phyloP scores from a whole-genome alignment of 1,140 invertebrate genomes.

The Bombus cullumanus region DNA sequence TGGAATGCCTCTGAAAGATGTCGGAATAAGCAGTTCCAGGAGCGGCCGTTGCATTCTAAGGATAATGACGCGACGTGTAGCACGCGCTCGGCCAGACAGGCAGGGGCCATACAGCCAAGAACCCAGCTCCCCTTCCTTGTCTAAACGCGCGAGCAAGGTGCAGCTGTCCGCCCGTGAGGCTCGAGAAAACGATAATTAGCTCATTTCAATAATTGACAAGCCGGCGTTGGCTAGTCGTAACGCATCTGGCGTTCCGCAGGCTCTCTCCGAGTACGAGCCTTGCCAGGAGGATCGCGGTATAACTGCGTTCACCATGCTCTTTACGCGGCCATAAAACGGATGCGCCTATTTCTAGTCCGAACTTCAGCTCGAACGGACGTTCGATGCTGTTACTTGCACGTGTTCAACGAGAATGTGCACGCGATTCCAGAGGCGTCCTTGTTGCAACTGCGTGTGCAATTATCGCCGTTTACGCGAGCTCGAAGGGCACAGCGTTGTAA shows the following conservation, averaged over 20 bases:
- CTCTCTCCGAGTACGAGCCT: slow-evolving; percentile 23
- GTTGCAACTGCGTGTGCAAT: slow-evolving; percentile 74
- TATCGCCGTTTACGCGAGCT: slow-evolving; percentile 76
- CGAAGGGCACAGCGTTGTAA: slow-evolving; percentile 50
- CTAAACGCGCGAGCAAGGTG: slow-evolving; percentile 41
- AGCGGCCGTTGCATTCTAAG: slow-evolving; percentile 49
- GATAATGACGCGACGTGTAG: slow-evolving; percentile 63
- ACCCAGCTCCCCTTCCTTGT: background rate
- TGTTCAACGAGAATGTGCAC: slow-evolving; percentile 36
- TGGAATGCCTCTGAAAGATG: slow-evolving; percentile 4
- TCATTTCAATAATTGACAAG: slow-evolving; percentile 83
- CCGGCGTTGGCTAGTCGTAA: slow-evolving; percentile 67
- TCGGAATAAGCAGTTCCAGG: slow-evolving; percentile 7
- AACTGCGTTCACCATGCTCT: slow-evolving; percentile 61
- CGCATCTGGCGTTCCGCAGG: slow-evolving; percentile 74
- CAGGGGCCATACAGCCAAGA: background rate
- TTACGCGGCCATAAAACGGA: slow-evolving; percentile 79
- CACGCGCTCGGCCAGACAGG: slow-evolving; percentile 54
- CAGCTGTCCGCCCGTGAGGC: slow-evolving; percentile 66
- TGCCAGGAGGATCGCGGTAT: background rate
- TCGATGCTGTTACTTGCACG: slow-evolving; percentile 30
- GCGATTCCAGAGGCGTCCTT: slow-evolving; percentile 45
- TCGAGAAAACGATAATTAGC: slow-evolving; percentile 81
- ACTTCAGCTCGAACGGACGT: slow-evolving; percentile 6
- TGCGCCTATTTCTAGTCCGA: slow-evolving; percentile 62